Evolutionary conservation across 2,797 vertebrate species (phyloP), one percentile per base, ranked within the genome.

Genomic region (Salarias fasciatus): DNA sequence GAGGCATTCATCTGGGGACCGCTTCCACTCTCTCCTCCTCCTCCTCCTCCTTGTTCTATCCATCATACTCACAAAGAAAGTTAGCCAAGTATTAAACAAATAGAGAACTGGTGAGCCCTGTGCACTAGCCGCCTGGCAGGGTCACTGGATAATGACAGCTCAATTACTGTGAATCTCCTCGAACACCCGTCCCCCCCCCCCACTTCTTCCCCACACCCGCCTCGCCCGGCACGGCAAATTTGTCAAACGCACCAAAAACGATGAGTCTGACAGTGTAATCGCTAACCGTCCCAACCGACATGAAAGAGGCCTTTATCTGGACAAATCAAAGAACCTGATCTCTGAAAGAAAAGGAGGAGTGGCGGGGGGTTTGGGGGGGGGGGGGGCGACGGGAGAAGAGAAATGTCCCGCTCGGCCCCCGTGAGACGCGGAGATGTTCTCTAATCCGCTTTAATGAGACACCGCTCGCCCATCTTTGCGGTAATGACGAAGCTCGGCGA

Each of bases 21-120:
- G 79, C 86, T 78, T 88, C 83, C 62, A 3, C 80, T 18, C 12
- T 55, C 70, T 78, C 79, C 72, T 61, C 56, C 88, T 72, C 59
- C 69, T 71, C 70, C 58, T 31, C 28, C 77, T 31, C 28, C 77
- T 63, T 51, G 42, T 74, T 79, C 83, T 80, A 75, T 84, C 77
- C 77, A 79, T 90, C 85, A 85, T 74, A 83, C 76, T 79, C 80
- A 66, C 85, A 89, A 84, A 88, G 85, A 89, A 93, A 93, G 87
- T 90, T 90, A 83, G 83, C 82, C 84, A 77, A 95, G 92, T 92
- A 94, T 94, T 95, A 92, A 94, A 93, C 92, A 95, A 95, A 95
- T 87, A 93, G 58, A 75, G 83, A 70, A 63, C 69, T 28, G 75
- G 69, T 63, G 84, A 89, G 82, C 31, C 69, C 67, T 69, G 18